Evolutionary conservation across 1,140 invertebrate genomes (phyloP).

Genomic region (Palaemon carinicauda): DNA sequence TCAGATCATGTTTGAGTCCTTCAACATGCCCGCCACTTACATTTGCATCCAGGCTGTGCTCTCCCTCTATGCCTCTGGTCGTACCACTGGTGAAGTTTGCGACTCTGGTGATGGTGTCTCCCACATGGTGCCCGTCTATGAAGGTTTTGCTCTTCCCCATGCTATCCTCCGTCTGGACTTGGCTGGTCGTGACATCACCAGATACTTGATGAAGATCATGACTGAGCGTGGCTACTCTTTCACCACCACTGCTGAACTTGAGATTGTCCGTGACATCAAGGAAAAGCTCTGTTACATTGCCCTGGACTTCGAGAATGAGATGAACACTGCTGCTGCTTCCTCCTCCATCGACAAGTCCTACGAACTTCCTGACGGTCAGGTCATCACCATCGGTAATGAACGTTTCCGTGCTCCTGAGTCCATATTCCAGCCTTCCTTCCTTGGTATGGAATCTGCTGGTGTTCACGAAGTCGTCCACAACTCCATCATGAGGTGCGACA

Average conservation of each 20-base stretch:
- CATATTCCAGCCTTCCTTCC: slow-evolving; percentile 93
- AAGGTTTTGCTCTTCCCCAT: too few relatives aligned
- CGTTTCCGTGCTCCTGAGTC: slow-evolving; percentile 97
- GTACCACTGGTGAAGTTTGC: too few relatives aligned
- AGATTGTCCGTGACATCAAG: slow-evolving; percentile 93
- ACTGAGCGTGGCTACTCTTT: slow-evolving; percentile 75
- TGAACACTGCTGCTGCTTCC: too few relatives aligned
- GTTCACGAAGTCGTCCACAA: slow-evolving; percentile 73
- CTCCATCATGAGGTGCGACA: slow-evolving; percentile 80
- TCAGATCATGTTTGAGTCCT: slow-evolving; percentile 72
- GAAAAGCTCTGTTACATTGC: too few relatives aligned
- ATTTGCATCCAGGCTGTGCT: too few relatives aligned
- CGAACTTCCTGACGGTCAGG: too few relatives aligned
- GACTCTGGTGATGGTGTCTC: too few relatives aligned
- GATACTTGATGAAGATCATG: slow-evolving; percentile 68
- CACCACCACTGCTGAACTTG: slow-evolving; percentile 77
- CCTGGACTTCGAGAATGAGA: too few relatives aligned
- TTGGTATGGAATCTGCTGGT: slow-evolving; percentile 80
- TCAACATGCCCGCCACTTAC: slow-evolving; percentile 57
- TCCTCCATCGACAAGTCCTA: too few relatives aligned
- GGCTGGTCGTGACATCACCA: slow-evolving; percentile 40
- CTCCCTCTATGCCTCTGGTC: too few relatives aligned
- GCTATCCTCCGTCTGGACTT: not conserved
- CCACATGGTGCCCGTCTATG: too few relatives aligned
- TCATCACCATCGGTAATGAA: slow-evolving; percentile 96